These are phyloP conservation scores for Rhabdornis inornatus DNA, from an alignment of 2,113 vertebrate genomes.

Conservation along the genomic window DNA sequence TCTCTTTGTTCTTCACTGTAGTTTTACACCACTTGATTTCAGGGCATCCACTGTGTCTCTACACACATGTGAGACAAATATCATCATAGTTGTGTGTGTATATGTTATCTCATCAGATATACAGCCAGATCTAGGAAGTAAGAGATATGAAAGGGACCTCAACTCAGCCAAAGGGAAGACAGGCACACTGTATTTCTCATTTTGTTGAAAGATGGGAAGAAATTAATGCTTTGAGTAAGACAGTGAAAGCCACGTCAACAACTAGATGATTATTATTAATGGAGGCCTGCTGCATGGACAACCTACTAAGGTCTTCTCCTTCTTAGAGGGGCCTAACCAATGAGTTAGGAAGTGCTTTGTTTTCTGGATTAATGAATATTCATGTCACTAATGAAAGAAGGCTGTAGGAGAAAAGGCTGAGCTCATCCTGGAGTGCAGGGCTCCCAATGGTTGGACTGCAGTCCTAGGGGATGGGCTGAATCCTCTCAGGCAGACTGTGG, in stretches of 20 bases:
- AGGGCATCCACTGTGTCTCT: neutral
- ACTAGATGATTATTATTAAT: neutral
- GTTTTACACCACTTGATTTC: neutral
- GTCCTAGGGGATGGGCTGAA: neutral
- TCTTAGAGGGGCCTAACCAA: neutral
- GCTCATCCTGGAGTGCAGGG: neutral
- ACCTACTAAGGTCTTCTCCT: neutral
- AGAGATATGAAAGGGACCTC: neutral
- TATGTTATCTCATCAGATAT: neutral
- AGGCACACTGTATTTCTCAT: neutral
- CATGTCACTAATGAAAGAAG: neutral
- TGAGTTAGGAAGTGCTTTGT: neutral
- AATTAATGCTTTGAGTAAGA: neutral
- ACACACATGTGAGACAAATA: neutral
- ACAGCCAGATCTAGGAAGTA: neutral
- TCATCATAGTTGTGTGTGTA: neutral
- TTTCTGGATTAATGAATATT: neutral
- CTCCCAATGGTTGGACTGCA: rapidly evolving
- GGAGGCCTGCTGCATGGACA: neutral
- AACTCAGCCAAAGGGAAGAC: neutral
- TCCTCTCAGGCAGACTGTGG: neutral
- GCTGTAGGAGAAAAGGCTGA: neutral
- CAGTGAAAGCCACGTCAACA: neutral
- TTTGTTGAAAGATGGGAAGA: neutral
- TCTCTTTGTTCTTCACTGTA: neutral